Conservation (phyloP, 1,140 invertebrate genomes). For the Macrosteles quadrilineatus region DNA sequence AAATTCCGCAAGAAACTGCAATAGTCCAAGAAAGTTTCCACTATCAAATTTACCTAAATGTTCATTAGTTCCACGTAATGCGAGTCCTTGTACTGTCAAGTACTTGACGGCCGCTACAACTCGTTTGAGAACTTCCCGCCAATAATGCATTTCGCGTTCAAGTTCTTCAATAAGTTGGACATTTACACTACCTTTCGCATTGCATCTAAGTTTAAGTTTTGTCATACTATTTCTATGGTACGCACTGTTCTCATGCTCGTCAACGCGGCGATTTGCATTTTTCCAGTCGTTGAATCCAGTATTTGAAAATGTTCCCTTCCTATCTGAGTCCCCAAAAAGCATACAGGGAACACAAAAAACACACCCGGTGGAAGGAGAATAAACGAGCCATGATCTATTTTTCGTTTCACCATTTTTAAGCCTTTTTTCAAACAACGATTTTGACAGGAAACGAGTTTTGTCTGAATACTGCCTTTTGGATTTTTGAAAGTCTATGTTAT, state of each 20-base stretch:
- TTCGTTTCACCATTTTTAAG: conserved; percentile 12
- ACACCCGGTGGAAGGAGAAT: conserved; percentile 2
- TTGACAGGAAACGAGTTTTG: conserved; percentile 3
- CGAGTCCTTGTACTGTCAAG: conserved; percentile 31
- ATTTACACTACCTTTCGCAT: background rate
- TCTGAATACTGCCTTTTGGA: conserved; percentile 22
- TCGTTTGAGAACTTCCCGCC: conserved; percentile 31
- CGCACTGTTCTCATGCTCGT: conserved; percentile 1
- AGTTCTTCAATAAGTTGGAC: conserved; percentile 26
- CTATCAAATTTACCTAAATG: conserved; percentile 32
- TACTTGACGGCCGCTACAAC: conserved; percentile 33
- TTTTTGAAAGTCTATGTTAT: conserved; percentile 8
- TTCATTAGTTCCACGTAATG: conserved; percentile 35
- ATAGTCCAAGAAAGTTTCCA: conserved; percentile 26
- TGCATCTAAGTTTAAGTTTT: conserved; percentile 8
- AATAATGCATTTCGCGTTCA: conserved; percentile 25
- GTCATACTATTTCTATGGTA: conserved; percentile 11
- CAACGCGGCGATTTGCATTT: conserved; percentile 20
- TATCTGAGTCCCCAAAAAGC: conserved; percentile 4
- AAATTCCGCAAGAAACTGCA: conserved; percentile 34
- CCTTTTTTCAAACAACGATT: conserved; percentile 9
- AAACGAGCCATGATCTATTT: conserved; percentile 18
- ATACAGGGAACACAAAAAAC: conserved; percentile 20
- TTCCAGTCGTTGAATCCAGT: conserved; percentile 18
- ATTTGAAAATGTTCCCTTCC: conserved; percentile 9